phyloP scores from a whole-genome alignment of 35 echinoderm and acorn worm species.

The Apostichopus californicus region DNA sequence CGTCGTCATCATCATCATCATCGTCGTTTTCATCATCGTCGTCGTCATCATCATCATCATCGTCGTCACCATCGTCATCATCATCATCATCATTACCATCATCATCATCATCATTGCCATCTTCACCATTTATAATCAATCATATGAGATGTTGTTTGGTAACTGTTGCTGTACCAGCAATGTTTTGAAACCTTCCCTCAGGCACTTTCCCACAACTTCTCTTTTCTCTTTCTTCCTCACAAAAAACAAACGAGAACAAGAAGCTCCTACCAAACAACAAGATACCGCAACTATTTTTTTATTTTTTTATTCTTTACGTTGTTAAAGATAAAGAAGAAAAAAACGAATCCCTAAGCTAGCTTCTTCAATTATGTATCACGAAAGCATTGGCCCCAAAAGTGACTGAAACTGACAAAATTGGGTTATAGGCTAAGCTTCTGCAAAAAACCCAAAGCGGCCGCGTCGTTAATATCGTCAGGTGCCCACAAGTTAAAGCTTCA shows the following conservation, averaged over 20 bases:
- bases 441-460: slow-evolving; percentile 12
- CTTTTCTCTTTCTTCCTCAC: neutral
- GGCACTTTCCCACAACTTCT: neutral
- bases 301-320: neutral
- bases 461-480: slow-evolving; percentile 12
- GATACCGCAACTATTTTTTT: neutral
- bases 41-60: too few species aligned
- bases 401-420: slow-evolving; percentile 25
- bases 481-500: slow-evolving; percentile 3
- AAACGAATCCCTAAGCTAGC: slow-evolving; percentile 1
- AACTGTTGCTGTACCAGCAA: neutral
- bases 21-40: too few species aligned
- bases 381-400: slow-evolving; percentile 40
- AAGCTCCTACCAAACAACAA: slow-evolving; percentile 2
- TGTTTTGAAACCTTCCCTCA: neutral
- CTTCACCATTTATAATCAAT: too few species aligned
- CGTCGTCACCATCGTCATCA: too few species aligned
- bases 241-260: neutral
- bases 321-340: neutral
- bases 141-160: too few species aligned
- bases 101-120: too few species aligned
- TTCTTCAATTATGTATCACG: slow-evolving; percentile 10
- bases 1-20: too few species aligned
- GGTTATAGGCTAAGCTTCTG: slow-evolving; percentile 6
- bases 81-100: too few species aligned